Evolutionary conservation across 2,113 vertebrate species (phyloP).

Genomic region (Amphiprion percula): DNA sequence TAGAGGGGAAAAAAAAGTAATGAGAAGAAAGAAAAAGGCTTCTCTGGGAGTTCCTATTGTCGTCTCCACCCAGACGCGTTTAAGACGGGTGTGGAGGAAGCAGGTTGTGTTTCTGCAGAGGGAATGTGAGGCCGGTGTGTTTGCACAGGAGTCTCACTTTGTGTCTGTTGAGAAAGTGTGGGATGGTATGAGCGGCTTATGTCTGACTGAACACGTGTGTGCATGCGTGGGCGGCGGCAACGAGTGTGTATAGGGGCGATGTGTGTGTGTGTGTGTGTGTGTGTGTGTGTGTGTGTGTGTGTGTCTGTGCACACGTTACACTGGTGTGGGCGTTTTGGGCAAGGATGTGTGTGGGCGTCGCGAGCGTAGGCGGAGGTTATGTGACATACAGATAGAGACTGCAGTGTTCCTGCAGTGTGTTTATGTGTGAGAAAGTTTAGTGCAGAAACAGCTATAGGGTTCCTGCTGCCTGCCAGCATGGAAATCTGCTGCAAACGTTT

Average conservation of each 20-base stretch:
- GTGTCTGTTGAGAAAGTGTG: slow-evolving; percentile 81
- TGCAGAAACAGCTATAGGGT: slow-evolving; percentile 72
- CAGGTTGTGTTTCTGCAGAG: too few species aligned
- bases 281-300: slow-evolving; percentile 51
- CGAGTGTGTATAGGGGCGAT: slow-evolving; percentile 75
- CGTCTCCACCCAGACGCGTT: slow-evolving; percentile 51
- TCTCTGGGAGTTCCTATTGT: slow-evolving; percentile 50
- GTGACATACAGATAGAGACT: slow-evolving; percentile 80
- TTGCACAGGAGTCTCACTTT: slow-evolving; percentile 74
- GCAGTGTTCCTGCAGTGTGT: slow-evolving; percentile 75
- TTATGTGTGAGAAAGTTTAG: slow-evolving; percentile 76
- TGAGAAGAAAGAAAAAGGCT: not conserved
- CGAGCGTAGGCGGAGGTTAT: slow-evolving; percentile 78
- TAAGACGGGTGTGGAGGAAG: slow-evolving; percentile 51
- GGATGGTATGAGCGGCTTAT: slow-evolving; percentile 82
- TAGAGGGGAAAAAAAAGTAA: slow-evolving; percentile 20
- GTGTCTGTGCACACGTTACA: slow-evolving; percentile 68
- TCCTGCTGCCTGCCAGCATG: slow-evolving; percentile 61
- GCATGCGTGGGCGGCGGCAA: slow-evolving; percentile 73
- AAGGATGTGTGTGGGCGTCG: slow-evolving; percentile 80
- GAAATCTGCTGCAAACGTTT: slow-evolving; percentile 65
- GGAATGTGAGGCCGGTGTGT: slow-evolving; percentile 42
- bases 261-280: slow-evolving; percentile 69
- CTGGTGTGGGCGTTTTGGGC: slow-evolving; percentile 79
- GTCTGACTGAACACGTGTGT: slow-evolving; percentile 83